Evolutionary conservation across 2,113 vertebrate species (phyloP).

Genomic region (Elephas maximus): DNA sequence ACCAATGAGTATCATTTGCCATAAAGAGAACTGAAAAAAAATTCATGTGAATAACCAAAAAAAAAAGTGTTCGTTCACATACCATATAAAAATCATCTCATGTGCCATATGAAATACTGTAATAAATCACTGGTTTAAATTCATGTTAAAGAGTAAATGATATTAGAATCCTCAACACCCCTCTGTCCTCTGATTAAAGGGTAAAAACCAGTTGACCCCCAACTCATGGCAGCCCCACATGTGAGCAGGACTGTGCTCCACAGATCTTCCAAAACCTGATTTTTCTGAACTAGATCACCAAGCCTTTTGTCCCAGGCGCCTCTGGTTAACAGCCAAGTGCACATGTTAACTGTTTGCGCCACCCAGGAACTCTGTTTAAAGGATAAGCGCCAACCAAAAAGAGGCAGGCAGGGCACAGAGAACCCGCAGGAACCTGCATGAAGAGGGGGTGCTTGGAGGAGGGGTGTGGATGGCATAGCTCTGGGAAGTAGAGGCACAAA

Average conservation of each 20-base stretch:
- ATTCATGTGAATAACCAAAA: not conserved
- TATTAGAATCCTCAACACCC: not conserved
- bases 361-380: not conserved
- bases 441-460: not conserved
- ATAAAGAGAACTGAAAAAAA: slow-evolving; percentile 23
- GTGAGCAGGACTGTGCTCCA: not conserved
- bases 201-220: not conserved
- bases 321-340: not conserved
- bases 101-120: not conserved
- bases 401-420: not conserved
- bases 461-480: not conserved
- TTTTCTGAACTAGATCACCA: not conserved
- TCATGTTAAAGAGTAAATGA: slow-evolving; percentile 25
- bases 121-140: not conserved
- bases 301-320: too few relatives aligned
- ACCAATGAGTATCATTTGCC: not conserved
- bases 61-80: not conserved
- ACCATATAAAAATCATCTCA: not conserved
- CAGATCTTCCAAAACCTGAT: not conserved
- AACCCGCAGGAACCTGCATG: not conserved
- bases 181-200: not conserved
- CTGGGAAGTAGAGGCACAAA: not conserved
- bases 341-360: not conserved
- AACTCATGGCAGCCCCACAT: not conserved
- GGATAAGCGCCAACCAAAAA: not conserved